Conservation (phyloP, 2,888 invertebrate genomes). For the Epirrita christyi region DNA sequence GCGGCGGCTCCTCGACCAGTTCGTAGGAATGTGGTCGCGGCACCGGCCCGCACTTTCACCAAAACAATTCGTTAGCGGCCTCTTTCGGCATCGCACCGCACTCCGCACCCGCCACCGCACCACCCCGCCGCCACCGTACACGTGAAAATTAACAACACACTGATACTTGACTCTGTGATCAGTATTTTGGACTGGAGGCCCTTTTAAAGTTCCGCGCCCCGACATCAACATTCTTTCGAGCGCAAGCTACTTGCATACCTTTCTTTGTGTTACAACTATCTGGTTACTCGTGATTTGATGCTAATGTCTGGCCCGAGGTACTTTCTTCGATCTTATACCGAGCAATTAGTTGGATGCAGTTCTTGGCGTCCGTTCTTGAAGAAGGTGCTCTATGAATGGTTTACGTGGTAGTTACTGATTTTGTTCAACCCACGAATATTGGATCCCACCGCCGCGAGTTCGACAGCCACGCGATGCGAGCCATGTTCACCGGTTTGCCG, state of each 20-base stretch:
- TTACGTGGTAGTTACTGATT: not conserved
- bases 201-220: constrained; percentile 61
- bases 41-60: constrained; percentile 84
- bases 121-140: constrained; percentile 70
- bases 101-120: constrained; percentile 63
- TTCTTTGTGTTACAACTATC: constrained; percentile 38
- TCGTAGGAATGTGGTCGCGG: constrained; percentile 83
- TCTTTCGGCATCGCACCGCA: constrained; percentile 81
- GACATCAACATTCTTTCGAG: constrained; percentile 44
- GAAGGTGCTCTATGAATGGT: constrained; percentile 8
- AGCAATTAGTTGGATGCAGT: constrained; percentile 16
- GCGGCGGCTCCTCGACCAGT: constrained; percentile 82
- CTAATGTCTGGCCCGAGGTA: constrained; percentile 20
- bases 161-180: constrained; percentile 70
- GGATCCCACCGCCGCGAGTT: too few relatives aligned
- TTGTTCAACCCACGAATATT: too few relatives aligned
- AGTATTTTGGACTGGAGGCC: constrained; percentile 63
- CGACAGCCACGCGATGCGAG: too few relatives aligned
- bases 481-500: too few relatives aligned
- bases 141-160: constrained; percentile 79
- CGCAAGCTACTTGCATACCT: constrained; percentile 38
- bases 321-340: constrained; percentile 27
- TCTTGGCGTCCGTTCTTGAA: constrained; percentile 7
- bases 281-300: constrained; percentile 32
- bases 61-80: constrained; percentile 85